Conservation (phyloP, 2,113 vertebrate species). For the Macquaria ambigua region DNA sequence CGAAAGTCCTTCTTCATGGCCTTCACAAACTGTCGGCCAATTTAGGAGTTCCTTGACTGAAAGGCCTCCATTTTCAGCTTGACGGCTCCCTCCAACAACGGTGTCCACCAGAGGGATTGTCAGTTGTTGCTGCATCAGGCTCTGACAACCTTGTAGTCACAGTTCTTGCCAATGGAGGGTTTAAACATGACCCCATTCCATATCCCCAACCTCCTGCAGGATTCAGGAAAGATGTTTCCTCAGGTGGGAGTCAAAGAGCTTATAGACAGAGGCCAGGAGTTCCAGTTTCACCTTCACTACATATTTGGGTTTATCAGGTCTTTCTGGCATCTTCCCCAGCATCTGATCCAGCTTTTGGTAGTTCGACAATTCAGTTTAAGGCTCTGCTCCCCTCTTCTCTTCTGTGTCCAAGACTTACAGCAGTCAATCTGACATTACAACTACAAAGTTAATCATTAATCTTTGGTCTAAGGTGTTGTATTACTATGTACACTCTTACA, state of each 20-base stretch:
- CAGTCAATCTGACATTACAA: not conserved
- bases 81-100: not conserved
- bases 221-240: not conserved
- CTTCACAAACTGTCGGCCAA: not conserved
- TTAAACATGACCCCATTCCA: not conserved
- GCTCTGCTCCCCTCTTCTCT: not conserved
- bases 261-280: not conserved
- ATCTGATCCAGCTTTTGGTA: slow-evolving; percentile 6
- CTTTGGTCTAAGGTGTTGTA: not conserved
- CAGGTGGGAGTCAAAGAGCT: not conserved
- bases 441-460: not conserved
- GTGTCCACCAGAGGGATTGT: not conserved
- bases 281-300: not conserved
- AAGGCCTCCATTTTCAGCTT: not conserved
- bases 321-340: not conserved
- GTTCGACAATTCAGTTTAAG: not conserved
- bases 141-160: not conserved
- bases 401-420: not conserved
- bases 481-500: not conserved
- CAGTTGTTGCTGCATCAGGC: not conserved
- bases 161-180: not conserved
- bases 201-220: not conserved
- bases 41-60: not conserved
- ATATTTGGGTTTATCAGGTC: not conserved
- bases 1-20: not conserved